Base-by-base conservation (phyloP, 2,797 vertebrate genomes). In the Morus bassanus region DNA sequence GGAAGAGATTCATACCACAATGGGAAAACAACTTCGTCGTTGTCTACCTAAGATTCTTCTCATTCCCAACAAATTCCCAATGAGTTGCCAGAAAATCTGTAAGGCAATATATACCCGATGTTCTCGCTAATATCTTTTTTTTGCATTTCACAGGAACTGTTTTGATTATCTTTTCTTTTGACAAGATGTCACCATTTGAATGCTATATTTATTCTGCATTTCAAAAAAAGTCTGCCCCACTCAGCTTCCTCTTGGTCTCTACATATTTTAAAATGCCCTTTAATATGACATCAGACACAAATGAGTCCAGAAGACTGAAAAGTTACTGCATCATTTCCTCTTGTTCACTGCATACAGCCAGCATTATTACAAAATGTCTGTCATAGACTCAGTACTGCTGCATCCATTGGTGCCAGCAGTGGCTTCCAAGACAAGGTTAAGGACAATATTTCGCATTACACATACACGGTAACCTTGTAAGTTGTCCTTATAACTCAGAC, bases 81-180 rank as follows among this genome's bases (percentile, higher is more conserved):
- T 3, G 70, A 82, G 87, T 70, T 87, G 56, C 60, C 91, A 92
- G 88, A 75, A 85, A 60, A 82, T 88, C 74, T 54, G 50, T 27
- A 74, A 60, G 57, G 93, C 78, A 91, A 54, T 25, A 63, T 18
- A 64, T 16, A 33, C 56, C 50, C 39, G 0, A 15, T 41, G 84
- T 94, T 94, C 88, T 91, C 93, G 91, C 70, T 74, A 11, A 70
- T 92, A 89, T 61, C 90, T n/a, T 48, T 45, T 45, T 45, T 45
- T 21, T 46, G 37, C 64, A 61, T 91, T 91, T 92, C 88, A 61
- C 48, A 80, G 56, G 41, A 76, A 51, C 31, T 43, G 39, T 13
- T 61, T 23, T 16, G 53, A 68, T 75, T 2, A 25, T 10, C 64
- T 89, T 73, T 18, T 67, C 85, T 60, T 73, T 70, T 92, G 90